Evolutionary conservation across 2,888 invertebrate species (phyloP).

Genomic region (Ichneumoninae sp.): DNA sequence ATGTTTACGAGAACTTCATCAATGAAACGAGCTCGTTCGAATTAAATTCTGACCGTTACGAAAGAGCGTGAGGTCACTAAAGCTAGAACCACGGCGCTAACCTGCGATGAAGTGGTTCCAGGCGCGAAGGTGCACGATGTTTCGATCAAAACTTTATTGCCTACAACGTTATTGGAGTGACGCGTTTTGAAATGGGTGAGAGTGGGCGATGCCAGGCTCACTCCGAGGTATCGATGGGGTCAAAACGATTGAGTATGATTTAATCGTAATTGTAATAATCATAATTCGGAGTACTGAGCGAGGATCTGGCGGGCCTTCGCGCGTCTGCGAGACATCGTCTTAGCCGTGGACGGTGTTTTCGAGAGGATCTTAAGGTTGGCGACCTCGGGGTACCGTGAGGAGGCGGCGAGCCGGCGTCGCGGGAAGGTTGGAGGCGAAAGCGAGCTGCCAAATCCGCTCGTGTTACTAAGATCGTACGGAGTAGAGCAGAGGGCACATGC

Average conservation of each 20-base stretch:
- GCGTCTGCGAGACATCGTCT: not conserved
- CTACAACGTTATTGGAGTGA: not conserved
- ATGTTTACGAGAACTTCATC: constrained; percentile 21
- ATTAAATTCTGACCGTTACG: constrained; percentile 42
- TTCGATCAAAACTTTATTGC: not conserved
- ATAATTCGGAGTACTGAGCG: no score
- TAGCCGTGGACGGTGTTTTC: not conserved
- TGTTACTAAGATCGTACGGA: constrained; percentile 71
- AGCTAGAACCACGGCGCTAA: not conserved
- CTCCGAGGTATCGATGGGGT: no score
- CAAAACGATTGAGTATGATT: no score
- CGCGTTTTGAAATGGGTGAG: no score
- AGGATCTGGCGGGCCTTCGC: no score
- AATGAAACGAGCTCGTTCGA: not conserved
- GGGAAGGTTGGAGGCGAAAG: constrained; percentile 53
- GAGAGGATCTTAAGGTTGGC: constrained; percentile 52
- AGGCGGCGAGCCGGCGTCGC: constrained; percentile 51
- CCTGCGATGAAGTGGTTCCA: not conserved
- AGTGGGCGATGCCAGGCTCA: no score
- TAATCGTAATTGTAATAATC: no score
- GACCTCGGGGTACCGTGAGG: constrained; percentile 45
- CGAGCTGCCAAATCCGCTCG: constrained; percentile 74
- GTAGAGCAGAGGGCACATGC: constrained; percentile 57
- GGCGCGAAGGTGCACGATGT: not conserved
- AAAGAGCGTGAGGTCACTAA: not conserved